Conservation (phyloP, 2,888 invertebrate species). For the Himalopsyche tibetana region DNA sequence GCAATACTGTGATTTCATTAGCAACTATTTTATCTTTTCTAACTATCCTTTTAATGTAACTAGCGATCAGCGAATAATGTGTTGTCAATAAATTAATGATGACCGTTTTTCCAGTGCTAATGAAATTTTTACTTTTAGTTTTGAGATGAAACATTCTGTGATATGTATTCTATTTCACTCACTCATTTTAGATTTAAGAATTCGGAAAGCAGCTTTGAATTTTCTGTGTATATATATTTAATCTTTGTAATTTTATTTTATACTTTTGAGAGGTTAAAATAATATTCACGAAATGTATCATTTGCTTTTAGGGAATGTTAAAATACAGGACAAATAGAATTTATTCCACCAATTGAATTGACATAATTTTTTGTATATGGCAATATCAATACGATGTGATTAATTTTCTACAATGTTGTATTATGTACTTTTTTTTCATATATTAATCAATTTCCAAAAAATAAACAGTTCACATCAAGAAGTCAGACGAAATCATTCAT, state of each 20-base stretch:
- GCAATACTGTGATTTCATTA: slow-evolving; percentile 40
- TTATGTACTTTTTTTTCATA: background rate
- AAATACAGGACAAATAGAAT: background rate
- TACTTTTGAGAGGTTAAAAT: background rate
- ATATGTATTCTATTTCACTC: slow-evolving; percentile 65
- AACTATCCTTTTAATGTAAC: slow-evolving; percentile 10
- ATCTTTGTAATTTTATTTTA: background rate
- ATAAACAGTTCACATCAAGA: no score
- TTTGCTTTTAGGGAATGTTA: background rate
- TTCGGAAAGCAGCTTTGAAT: slow-evolving; percentile 46
- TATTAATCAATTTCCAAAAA: no score
- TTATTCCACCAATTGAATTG: background rate
- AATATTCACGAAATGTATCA: background rate
- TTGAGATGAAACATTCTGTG: slow-evolving; percentile 65
- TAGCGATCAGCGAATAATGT: background rate
- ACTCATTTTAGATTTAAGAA: slow-evolving; percentile 56
- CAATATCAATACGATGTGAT: background rate
- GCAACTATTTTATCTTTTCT: slow-evolving; percentile 42
- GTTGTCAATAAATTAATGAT: background rate
- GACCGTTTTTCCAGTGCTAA: slow-evolving; percentile 51
- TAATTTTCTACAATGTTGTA: slow-evolving; percentile 16
- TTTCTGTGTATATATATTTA: slow-evolving; percentile 42
- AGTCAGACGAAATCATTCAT: no score
- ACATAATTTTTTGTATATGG: background rate
- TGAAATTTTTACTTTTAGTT: slow-evolving; percentile 49